Conservation (phyloP, 2,888 invertebrate species). For the Drosophila merina region DNA sequence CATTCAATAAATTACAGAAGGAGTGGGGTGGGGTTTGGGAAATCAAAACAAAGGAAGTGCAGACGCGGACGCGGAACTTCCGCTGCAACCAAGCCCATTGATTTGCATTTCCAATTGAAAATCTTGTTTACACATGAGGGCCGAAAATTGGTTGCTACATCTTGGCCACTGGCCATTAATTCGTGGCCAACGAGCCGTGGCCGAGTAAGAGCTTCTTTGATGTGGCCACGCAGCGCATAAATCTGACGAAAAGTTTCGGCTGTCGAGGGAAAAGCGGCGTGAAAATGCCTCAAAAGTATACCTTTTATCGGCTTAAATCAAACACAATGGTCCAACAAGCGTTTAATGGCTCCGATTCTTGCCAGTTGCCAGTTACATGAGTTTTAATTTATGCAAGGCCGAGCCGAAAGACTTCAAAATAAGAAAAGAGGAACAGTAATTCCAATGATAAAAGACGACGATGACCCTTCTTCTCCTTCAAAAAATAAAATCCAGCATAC, state of each 20-base stretch:
- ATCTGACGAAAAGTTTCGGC: slow-evolving; percentile 58
- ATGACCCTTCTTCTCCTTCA: background rate
- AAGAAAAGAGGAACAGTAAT: slow-evolving; percentile 30
- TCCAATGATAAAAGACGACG: slow-evolving; percentile 63
- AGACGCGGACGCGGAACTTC: slow-evolving; percentile 33
- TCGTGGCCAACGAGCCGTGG: slow-evolving; percentile 67
- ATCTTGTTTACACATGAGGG: slow-evolving; percentile 36
- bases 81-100: slow-evolving; percentile 16
- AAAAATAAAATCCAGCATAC: slow-evolving; percentile 34
- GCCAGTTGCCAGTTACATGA: slow-evolving; percentile 58
- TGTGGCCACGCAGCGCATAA: slow-evolving; percentile 68
- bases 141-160: slow-evolving; percentile 28
- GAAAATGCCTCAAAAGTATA: slow-evolving; percentile 65
- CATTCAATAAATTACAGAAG: slow-evolving; percentile 33
- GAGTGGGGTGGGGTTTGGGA: slow-evolving; percentile 17
- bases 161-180: slow-evolving; percentile 51
- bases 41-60: slow-evolving; percentile 51
- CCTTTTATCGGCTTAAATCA: slow-evolving; percentile 79
- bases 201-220: slow-evolving; percentile 58
- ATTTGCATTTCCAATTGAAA: slow-evolving; percentile 69
- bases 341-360: slow-evolving; percentile 61
- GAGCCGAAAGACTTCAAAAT: background rate
- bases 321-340: slow-evolving; percentile 65
- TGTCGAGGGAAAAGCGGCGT: slow-evolving; percentile 50
- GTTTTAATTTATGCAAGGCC: slow-evolving; percentile 73